These are phyloP conservation scores for Athetis lepigone DNA, from an alignment of 2,888 invertebrate species.

Conservation along the genomic window DNA sequence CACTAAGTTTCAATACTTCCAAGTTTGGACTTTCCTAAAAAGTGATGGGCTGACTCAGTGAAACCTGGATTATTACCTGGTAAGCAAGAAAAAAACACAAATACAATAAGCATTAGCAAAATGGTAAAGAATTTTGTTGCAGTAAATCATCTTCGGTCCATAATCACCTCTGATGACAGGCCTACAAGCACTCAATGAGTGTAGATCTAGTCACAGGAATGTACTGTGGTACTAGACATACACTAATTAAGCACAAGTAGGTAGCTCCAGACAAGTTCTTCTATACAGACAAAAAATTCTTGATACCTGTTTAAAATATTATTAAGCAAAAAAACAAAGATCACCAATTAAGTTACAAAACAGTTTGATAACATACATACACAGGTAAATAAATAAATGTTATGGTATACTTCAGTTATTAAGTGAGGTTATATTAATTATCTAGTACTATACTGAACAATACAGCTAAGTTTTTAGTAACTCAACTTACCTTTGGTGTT, in stretches of 20 bases:
- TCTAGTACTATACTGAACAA: background rate
- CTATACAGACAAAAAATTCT: slow-evolving; percentile 21
- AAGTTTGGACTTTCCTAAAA: background rate
- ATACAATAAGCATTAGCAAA: background rate
- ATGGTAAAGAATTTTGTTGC: background rate
- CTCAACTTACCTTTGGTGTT: slow-evolving; percentile 79
- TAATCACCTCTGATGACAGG: background rate
- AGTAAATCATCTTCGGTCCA: background rate
- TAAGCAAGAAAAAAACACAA: background rate
- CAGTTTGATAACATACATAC: background rate
- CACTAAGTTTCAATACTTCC: background rate
- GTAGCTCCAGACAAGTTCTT: slow-evolving; percentile 40
- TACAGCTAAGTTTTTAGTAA: background rate
- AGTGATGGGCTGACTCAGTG: background rate
- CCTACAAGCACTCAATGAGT: slow-evolving; percentile 93
- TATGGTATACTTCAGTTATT: background rate
- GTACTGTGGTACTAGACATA: slow-evolving; percentile 93
- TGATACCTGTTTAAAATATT: slow-evolving; percentile 4
- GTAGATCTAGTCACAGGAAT: slow-evolving; percentile 96
- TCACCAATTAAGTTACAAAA: background rate
- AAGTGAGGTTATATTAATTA: slow-evolving; percentile 32
- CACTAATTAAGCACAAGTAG: slow-evolving; percentile 91
- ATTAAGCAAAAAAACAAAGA: background rate
- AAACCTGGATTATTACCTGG: background rate
- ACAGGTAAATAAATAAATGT: background rate